These are phyloP conservation scores for Neoscelio sp. DNA, from an alignment of 2,888 invertebrate species.

Conservation along the genomic window DNA sequence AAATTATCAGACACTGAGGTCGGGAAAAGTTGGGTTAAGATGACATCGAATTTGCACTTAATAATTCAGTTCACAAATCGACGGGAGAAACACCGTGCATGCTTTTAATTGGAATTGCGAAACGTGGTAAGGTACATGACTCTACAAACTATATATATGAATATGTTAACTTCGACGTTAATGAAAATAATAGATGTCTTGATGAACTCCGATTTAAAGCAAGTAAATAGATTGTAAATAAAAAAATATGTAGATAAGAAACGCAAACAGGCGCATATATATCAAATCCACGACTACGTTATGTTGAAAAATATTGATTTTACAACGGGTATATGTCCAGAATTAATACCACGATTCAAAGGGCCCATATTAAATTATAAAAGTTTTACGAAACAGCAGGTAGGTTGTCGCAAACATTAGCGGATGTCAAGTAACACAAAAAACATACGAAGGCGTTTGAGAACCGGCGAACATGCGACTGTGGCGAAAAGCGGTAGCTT, in stretches of 20 bases:
- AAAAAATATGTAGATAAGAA: conserved; percentile 23
- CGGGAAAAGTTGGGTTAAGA: conserved; percentile 67
- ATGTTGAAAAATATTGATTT: conserved; percentile 40
- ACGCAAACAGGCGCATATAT: conserved; percentile 26
- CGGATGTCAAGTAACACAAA: conserved; percentile 58
- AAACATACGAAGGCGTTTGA: conserved; percentile 62
- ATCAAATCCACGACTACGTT: conserved; percentile 56
- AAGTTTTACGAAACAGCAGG: conserved; percentile 65
- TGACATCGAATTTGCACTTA: conserved; percentile 67
- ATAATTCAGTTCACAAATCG: conserved; percentile 68
- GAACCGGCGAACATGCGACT: conserved; percentile 63
- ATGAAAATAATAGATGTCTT: background rate
- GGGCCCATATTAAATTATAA: conserved; percentile 65
- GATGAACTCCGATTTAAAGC: background rate
- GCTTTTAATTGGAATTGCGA: conserved; percentile 61
- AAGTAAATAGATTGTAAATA: background rate
- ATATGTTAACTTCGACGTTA: too few species aligned
- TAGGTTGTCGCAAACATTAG: conserved; percentile 66
- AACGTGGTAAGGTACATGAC: conserved; percentile 33
- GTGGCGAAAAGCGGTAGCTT: conserved; percentile 43
- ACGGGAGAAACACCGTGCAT: too few species aligned
- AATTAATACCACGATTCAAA: conserved; percentile 68
- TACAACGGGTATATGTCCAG: conserved; percentile 58
- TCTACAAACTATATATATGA: too few species aligned
- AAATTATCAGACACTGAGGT: conserved; percentile 48